Evolutionary conservation across 23 tunicate genomes (phyloP).

Genomic region (Halocynthia aurantium): DNA sequence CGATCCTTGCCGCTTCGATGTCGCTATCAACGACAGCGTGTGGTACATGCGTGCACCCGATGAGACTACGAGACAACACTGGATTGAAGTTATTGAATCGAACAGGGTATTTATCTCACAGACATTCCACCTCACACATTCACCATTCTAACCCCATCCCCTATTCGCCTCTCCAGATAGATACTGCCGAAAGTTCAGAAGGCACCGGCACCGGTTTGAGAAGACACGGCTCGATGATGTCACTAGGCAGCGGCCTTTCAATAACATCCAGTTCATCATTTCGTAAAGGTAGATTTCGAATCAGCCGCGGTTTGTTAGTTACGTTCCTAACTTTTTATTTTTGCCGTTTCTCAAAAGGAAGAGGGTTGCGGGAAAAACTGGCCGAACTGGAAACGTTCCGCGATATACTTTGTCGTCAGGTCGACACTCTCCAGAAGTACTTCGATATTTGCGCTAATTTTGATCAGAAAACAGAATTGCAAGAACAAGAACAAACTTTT

Average conservation of each 20-base stretch:
- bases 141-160: too few relatives aligned
- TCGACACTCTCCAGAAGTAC: slow-evolving; percentile 63
- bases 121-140: too few relatives aligned
- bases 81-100: slow-evolving; percentile 83
- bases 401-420: slow-evolving; percentile 68
- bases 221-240: slow-evolving; percentile 79
- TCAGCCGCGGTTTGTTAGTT: background rate
- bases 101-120: slow-evolving; percentile 29
- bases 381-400: slow-evolving; percentile 80
- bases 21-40: slow-evolving; percentile 76
- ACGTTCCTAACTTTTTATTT: background rate
- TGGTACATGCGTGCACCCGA: slow-evolving; percentile 81
- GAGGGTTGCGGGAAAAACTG: slow-evolving; percentile 57
- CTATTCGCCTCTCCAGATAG: background rate
- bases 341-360: background rate
- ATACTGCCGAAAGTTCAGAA: slow-evolving; percentile 22
- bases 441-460: slow-evolving; percentile 12
- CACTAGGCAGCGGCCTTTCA: slow-evolving; percentile 72
- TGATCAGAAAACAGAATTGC: background rate
- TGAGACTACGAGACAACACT: slow-evolving; percentile 66
- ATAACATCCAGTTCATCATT: slow-evolving; percentile 59
- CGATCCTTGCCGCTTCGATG: slow-evolving; percentile 51
- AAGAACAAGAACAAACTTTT: too few relatives aligned
- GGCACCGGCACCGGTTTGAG: slow-evolving; percentile 36
- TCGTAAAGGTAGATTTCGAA: slow-evolving; percentile 36